Evolutionary conservation across 2,113 vertebrate species (phyloP), one percentile per base, ranked within the genome.

Genomic region (Sinosuthora webbiana): DNA sequence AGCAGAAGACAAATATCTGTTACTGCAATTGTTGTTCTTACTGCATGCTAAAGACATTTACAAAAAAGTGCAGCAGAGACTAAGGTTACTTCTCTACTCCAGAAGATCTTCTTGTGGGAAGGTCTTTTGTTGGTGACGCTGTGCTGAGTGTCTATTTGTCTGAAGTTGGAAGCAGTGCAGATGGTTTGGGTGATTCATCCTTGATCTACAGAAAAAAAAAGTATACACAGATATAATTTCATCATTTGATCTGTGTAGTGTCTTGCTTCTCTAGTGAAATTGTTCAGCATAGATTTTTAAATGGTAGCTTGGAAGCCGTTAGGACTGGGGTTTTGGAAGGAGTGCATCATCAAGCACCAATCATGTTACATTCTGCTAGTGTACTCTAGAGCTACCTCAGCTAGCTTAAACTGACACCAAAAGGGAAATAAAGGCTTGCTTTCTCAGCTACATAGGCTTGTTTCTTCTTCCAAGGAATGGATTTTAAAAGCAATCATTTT

Each of bases 381-480:
- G 37, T 62, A 49, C 18, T 80, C 13, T 44, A 6, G n/a, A n/a
- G 59, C 49, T 30, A 42, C 12, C 24, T 86, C 7, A 70, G 33
- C 12, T 77, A 37, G 6, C 39, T 64, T 80, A 56, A 79, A 60
- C 60, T 80, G 70, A 60, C 24, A 44, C 31, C 28, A 44, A 35
- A 83, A 92, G 19, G 31, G 47, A 12, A 22, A 7, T 13, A 42
- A 57, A 17, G 15, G 7, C 33, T 63, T 23, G 13, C 49, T 74
- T 69, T 79, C 21, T 68, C 13, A 31, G 30, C 5, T 75, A 18
- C 0, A 0, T 15, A n/a, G 39, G 11, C 18, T 69, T 77, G 15
- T 62, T 85, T 82, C 27, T 71, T 69, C 28, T 91, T 89, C 42
- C 31, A 37, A 56, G 16, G 20, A 91, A 53, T 70, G 16, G 30